Percentiles rank a stretch among this genome's conserved stretches.
Conservation (phyloP, 2,113 vertebrate genomes). For the Azemiops feae region DNA sequence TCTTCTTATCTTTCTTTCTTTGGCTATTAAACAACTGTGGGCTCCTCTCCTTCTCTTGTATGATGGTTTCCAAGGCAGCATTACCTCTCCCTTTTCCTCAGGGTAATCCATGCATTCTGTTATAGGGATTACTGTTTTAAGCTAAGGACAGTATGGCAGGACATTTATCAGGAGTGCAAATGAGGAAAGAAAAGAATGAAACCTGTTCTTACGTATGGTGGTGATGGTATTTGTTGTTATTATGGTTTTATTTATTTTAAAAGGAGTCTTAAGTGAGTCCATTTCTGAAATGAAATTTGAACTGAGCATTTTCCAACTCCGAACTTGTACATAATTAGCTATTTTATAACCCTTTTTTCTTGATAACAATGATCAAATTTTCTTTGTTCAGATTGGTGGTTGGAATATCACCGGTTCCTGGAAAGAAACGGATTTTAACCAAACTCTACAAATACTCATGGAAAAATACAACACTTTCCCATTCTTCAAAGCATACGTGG, state of each 20-base stretch:
- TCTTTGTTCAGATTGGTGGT: slow-evolving; percentile 77
- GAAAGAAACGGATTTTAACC: slow-evolving; percentile 81
- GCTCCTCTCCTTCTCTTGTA: neutral
- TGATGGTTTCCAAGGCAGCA: neutral
- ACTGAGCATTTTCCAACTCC: neutral
- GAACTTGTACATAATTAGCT: neutral
- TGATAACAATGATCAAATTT: neutral
- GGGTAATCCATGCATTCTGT: neutral
- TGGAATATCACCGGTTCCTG: slow-evolving; percentile 75
- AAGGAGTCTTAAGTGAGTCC: neutral
- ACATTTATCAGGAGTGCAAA: neutral
- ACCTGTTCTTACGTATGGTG: neutral
- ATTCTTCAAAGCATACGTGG: slow-evolving; percentile 83
- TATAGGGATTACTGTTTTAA: neutral
- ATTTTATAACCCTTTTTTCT: neutral
- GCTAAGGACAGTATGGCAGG: neutral
- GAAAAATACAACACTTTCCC: slow-evolving; percentile 84
- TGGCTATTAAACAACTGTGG: neutral
- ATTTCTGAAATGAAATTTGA: neutral
- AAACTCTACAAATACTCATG: slow-evolving; percentile 83
- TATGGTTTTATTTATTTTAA: neutral
- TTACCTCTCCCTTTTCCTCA: neutral
- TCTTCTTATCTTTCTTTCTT: neutral
- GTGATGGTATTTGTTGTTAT: neutral
- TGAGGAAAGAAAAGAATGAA: neutral